A percentile compares a stretch with the other conserved stretches of the same genome.
Evolutionary conservation across 2,888 invertebrate species (phyloP).

Genomic region (Amblyjoppa fuscipennis): DNA sequence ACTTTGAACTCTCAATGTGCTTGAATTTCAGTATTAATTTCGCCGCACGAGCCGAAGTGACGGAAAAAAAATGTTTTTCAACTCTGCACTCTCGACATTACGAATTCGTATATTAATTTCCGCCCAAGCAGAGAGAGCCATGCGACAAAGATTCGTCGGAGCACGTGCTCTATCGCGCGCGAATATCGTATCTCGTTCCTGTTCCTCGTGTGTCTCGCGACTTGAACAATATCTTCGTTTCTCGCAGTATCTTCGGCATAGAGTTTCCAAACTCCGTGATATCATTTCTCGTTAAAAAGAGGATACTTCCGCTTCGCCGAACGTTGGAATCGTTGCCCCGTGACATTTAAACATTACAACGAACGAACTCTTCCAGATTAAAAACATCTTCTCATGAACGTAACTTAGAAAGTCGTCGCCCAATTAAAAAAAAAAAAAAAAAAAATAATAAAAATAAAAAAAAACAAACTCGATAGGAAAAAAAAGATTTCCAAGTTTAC

Average conservation of each 20-base stretch:
- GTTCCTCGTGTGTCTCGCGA: not conserved
- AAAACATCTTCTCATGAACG: not conserved
- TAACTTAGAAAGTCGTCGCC: not conserved
- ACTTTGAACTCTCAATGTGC: not conserved
- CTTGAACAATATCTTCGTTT: not conserved
- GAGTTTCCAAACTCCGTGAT: conserved; percentile 10
- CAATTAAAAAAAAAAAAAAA: conserved; percentile 4
- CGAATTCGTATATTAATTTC: not conserved
- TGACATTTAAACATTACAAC: not conserved
- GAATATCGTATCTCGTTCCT: not conserved
- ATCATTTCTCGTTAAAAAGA: conserved; percentile 1
- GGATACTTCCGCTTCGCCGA: conserved; percentile 8
- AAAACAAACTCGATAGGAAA: not conserved
- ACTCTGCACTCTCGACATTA: not conserved
- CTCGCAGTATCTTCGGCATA: not conserved
- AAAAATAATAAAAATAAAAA: not conserved
- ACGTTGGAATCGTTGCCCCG: not conserved
- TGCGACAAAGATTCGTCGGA: not conserved
- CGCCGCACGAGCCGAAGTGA: too few relatives aligned
- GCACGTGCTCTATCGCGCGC: conserved; percentile 2
- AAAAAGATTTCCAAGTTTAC: not conserved
- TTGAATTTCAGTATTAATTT: not conserved
- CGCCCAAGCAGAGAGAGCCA: not conserved
- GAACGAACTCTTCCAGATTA: not conserved
- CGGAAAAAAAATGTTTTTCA: not conserved